These are phyloP conservation scores for Quadriops clusia DNA, from an alignment of 2,888 invertebrate species.

Conservation along the genomic window DNA sequence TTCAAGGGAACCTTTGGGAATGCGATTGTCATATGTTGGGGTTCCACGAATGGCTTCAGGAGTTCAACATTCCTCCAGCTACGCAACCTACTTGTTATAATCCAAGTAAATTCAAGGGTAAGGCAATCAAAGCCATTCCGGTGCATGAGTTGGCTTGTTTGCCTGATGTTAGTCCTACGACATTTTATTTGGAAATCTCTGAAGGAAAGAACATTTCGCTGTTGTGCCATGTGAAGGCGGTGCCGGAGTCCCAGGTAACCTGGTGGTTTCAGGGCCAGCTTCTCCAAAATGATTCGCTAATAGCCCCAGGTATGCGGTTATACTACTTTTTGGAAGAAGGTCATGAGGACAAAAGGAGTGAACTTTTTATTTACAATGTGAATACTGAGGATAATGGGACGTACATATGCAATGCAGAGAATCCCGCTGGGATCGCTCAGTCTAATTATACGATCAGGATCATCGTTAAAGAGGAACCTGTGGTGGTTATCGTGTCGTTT, in stretches of 20 bases:
- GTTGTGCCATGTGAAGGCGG: constrained; percentile 66
- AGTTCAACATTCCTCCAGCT: constrained; percentile 64
- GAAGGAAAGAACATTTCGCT: constrained; percentile 74
- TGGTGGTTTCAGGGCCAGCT: constrained; percentile 78
- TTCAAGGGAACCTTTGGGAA: constrained; percentile 80
- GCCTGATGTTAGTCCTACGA: constrained; percentile 65
- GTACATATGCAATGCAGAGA: constrained; percentile 76
- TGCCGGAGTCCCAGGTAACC: constrained; percentile 68
- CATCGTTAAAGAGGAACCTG: constrained; percentile 58
- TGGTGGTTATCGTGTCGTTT: constrained; percentile 32
- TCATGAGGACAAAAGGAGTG: constrained; percentile 62
- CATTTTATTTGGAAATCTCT: constrained; percentile 63
- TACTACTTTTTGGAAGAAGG: constrained; percentile 62
- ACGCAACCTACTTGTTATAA: constrained; percentile 67
- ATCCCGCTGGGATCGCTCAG: constrained; percentile 66
- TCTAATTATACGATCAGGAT: constrained; percentile 74
- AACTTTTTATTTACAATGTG: constrained; percentile 66
- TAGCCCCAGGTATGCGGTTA: constrained; percentile 54
- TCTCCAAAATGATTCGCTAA: constrained; percentile 61
- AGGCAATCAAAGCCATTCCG: constrained; percentile 54
- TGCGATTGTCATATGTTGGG: constrained; percentile 76
- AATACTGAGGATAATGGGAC: constrained; percentile 73
- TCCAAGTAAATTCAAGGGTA: constrained; percentile 54
- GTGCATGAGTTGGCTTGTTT: constrained; percentile 67
- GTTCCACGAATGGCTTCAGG: constrained; percentile 65